phyloP scores from a whole-genome alignment of 2,888 invertebrate genomes.

The Thyatira batis region DNA sequence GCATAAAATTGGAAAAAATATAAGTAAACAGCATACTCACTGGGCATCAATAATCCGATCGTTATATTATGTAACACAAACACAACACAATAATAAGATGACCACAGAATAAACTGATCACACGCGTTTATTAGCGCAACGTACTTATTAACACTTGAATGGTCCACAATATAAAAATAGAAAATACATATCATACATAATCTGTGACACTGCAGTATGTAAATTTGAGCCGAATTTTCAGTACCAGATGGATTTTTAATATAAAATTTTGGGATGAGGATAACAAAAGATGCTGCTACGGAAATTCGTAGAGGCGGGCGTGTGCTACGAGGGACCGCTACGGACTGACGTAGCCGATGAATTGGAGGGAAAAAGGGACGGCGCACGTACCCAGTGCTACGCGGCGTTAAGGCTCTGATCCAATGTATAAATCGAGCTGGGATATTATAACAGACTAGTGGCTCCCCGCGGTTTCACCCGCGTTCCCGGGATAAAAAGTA shows the following conservation, averaged over 20 bases:
- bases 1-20: too few relatives aligned
- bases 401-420: not conserved
- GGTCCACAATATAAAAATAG: not conserved
- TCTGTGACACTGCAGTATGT: not conserved
- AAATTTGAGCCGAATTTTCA: slow-evolving; percentile 3
- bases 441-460: too few relatives aligned
- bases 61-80: not conserved
- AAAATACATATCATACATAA: slow-evolving; percentile 9
- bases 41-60: not conserved
- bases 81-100: slow-evolving; percentile 8
- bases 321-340: slow-evolving; percentile 44
- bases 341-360: slow-evolving; percentile 66
- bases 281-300: slow-evolving; percentile 32
- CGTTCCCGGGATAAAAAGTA: too few relatives aligned
- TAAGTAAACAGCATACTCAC: not conserved
- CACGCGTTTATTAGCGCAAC: not conserved
- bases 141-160: not conserved
- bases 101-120: slow-evolving; percentile 12
- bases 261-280: slow-evolving; percentile 43
- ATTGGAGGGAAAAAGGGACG: slow-evolving; percentile 45
- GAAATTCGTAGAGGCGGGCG: slow-evolving; percentile 42
- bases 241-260: slow-evolving; percentile 46
- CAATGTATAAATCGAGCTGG: not conserved
- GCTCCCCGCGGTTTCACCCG: too few relatives aligned
- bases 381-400: slow-evolving; percentile 43